Conservation (phyloP, 2,113 vertebrate genomes). For the Cephalopterus ornatus region DNA sequence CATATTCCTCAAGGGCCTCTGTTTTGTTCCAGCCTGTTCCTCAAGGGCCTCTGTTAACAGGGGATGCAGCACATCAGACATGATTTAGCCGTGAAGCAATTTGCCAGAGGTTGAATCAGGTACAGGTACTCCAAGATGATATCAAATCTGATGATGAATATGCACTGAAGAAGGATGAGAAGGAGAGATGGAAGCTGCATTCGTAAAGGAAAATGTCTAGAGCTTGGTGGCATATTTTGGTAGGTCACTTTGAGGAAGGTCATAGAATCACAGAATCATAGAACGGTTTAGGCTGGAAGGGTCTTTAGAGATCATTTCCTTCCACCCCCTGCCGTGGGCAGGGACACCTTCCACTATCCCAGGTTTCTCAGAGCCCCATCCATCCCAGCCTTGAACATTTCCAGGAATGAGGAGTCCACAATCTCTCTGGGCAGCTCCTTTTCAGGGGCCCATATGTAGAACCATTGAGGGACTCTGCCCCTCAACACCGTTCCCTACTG, state of each 20-base stretch:
- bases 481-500: background rate
- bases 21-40: background rate
- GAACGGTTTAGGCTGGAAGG: background rate
- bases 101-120: background rate
- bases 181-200: background rate
- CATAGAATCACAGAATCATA: background rate
- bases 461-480: background rate
- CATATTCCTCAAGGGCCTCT: background rate
- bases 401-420: background rate
- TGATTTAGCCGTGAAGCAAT: background rate
- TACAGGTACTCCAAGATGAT: background rate
- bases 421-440: background rate
- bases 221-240: background rate
- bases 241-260: background rate
- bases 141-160: background rate
- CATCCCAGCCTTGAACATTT: background rate
- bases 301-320: background rate
- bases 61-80: background rate
- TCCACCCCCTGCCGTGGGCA: background rate
- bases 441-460: background rate
- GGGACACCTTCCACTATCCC: background rate
- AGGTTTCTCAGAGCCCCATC: background rate
- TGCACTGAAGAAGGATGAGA: background rate
- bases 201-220: background rate
- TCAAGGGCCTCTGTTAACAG: background rate